Percentiles rank a stretch among this genome's conserved stretches.
Evolutionary conservation across 2,888 invertebrate genomes (phyloP).

Genomic region (Baronia brevicornis): DNA sequence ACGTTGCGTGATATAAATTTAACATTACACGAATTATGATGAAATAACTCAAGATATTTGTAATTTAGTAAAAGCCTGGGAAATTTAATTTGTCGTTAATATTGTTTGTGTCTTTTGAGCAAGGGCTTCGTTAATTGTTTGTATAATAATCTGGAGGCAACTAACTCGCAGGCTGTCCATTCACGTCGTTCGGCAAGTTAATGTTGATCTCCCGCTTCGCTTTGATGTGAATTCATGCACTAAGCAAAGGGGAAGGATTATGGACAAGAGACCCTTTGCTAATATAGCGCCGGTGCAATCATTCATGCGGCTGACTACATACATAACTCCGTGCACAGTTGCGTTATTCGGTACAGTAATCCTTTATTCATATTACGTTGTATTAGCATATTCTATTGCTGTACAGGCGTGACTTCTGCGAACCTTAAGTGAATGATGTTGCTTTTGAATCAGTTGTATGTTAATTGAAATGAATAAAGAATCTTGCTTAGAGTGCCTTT

Average conservation of each 20-base stretch:
- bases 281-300: conserved; percentile 47
- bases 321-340: conserved; percentile 18
- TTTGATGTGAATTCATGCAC: conserved; percentile 58
- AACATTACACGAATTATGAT: no score
- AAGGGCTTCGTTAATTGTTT: conserved; percentile 16
- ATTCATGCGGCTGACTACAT: conserved; percentile 39
- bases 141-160: conserved; percentile 20
- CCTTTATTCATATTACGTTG: conserved; percentile 20
- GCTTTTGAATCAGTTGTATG: neutral
- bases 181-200: conserved; percentile 39
- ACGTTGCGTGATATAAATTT: no score
- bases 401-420: neutral
- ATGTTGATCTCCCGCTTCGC: conserved; percentile 48
- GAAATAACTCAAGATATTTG: no score
- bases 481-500: no score
- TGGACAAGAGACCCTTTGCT: conserved; percentile 49
- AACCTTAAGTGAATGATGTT: neutral
- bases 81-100: no score
- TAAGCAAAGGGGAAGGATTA: conserved; percentile 40
- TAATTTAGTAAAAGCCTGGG: no score
- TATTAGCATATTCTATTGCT: conserved; percentile 7
- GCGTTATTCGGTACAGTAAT: conserved; percentile 17
- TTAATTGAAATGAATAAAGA: neutral
- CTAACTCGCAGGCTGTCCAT: conserved; percentile 14
- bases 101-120: no score